Conservation (phyloP, 2,797 vertebrate genomes). For the Onychomys arenicola region DNA sequence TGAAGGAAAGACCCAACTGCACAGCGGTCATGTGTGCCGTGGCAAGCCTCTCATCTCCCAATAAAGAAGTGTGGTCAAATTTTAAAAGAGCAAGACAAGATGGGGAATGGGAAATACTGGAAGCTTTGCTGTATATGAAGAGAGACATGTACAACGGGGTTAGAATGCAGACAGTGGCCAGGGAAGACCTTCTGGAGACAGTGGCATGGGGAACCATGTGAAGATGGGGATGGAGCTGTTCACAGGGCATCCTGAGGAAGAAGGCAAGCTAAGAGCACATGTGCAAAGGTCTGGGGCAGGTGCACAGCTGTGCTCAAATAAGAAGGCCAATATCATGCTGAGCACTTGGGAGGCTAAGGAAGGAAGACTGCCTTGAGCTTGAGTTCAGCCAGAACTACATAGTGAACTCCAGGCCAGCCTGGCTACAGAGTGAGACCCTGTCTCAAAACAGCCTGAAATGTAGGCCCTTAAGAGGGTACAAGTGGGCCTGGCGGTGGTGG, state of each 20-base stretch:
- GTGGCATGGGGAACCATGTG: conserved; percentile 14
- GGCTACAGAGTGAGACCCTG: neutral
- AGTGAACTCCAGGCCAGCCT: neutral
- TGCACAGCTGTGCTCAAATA: neutral
- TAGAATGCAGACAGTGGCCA: neutral
- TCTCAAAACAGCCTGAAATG: neutral
- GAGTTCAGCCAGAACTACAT: neutral
- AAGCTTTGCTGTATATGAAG: neutral
- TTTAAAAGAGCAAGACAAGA: neutral
- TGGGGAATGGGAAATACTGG: neutral
- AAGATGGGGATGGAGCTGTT: neutral
- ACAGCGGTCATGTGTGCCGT: neutral
- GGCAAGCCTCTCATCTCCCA: neutral
- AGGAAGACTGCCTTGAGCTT: neutral
- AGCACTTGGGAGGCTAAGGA: neutral
- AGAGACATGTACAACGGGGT: neutral
- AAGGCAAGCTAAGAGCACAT: neutral
- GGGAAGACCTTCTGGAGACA: conserved; percentile 1
- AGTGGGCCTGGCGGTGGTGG: neutral
- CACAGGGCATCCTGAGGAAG: neutral
- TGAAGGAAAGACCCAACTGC: neutral
- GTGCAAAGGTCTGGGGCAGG: neutral
- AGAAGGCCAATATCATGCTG: neutral
- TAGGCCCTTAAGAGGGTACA: neutral
- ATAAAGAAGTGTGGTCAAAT: neutral